Evolutionary conservation across 2,797 vertebrate species (phyloP).

Genomic region (Phataginus tetradactyla): DNA sequence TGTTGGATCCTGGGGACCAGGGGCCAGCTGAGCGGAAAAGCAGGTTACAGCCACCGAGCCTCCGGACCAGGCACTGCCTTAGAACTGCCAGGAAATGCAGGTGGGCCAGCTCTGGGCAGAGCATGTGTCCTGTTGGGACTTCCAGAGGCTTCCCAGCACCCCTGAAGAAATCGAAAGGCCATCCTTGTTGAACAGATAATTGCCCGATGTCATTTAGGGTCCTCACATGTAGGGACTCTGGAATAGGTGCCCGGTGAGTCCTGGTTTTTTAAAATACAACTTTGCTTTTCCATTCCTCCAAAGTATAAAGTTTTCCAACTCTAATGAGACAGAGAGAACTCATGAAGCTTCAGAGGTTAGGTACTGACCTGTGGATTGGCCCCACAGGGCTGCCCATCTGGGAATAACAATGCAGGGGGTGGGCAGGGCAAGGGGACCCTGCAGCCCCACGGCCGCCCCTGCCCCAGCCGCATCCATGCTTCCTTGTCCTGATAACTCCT

Average conservation of each 20-base stretch:
- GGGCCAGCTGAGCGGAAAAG: neutral
- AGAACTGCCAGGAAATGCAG: rapidly evolving
- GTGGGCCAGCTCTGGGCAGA: neutral
- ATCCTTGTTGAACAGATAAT: rapidly evolving
- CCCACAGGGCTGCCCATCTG: rapidly evolving
- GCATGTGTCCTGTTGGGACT: neutral
- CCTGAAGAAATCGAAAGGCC: rapidly evolving
- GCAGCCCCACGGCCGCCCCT: neutral
- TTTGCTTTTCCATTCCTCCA: neutral
- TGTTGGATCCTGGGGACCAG: rapidly evolving
- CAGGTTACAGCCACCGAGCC: neutral
- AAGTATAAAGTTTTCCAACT: constrained; percentile 10
- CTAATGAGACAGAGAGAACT: neutral
- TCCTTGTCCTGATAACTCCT: too few species aligned
- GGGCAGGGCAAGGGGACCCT: neutral
- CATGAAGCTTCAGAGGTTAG: neutral
- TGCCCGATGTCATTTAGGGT: neutral
- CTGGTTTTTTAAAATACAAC: neutral
- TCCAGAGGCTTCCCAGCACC: neutral
- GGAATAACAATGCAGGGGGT: too few species aligned
- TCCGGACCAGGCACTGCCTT: too few species aligned
- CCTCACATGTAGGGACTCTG: neutral
- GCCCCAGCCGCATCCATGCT: neutral
- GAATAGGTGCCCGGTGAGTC: neutral
- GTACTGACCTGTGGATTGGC: neutral